Evolutionary conservation across 2,113 vertebrate species (phyloP).

Genomic region (Marmota flaviventris): DNA sequence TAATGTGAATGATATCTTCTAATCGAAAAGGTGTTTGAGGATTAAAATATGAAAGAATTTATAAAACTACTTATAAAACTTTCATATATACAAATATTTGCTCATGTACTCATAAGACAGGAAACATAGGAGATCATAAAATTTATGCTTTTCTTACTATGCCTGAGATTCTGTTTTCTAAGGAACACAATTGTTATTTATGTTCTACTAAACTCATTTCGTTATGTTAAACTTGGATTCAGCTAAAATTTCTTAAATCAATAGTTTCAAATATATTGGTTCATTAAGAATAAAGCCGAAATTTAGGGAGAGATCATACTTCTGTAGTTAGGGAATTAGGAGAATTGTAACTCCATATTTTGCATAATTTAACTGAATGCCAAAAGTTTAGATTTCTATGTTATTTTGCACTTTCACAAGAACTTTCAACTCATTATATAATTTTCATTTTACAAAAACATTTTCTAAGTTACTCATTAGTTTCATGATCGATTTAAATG

Average conservation of each 20-base stretch:
- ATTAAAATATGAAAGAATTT: conserved; percentile 51
- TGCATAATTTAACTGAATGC: conserved; percentile 44
- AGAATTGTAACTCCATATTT: conserved; percentile 11
- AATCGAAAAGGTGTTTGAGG: background rate
- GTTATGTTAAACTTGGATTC: conserved; percentile 49
- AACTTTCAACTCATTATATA: conserved; percentile 1
- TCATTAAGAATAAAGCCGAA: conserved; percentile 29
- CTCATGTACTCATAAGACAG: background rate
- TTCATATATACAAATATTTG: background rate
- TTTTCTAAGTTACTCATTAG: conserved; percentile 35
- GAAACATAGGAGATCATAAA: conserved; percentile 28
- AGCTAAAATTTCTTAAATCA: conserved; percentile 42
- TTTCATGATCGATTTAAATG: conserved; percentile 47
- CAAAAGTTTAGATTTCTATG: background rate
- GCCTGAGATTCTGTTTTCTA: conserved; percentile 48
- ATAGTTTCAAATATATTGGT: background rate
- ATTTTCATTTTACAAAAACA: conserved; percentile 19
- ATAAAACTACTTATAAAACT: conserved; percentile 12
- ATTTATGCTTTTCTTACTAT: background rate
- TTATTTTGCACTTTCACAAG: conserved; percentile 27
- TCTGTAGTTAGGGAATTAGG: background rate
- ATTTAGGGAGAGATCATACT: background rate
- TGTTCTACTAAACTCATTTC: conserved; percentile 35
- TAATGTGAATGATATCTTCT: background rate
- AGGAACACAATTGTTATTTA: conserved; percentile 3